phyloP scores from a whole-genome alignment of 2,113 vertebrate genomes.

The Coracopsis vasa region DNA sequence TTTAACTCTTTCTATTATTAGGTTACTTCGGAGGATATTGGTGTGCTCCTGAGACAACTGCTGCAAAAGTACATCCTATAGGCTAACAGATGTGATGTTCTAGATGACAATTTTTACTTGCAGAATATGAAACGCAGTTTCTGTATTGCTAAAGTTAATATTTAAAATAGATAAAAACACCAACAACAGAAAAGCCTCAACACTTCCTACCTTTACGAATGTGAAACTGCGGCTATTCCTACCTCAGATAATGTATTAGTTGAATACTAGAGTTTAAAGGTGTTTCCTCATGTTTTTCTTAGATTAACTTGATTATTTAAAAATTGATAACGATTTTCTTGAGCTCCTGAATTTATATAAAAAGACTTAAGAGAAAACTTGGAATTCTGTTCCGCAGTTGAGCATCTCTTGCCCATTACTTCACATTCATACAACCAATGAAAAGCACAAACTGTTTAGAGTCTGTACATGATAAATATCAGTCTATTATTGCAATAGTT shows the following conservation, averaged over 20 bases:
- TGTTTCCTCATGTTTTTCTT: not conserved
- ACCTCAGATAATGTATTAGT: not conserved
- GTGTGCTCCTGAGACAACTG: not conserved
- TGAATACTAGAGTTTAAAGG: not conserved
- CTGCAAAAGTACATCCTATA: not conserved
- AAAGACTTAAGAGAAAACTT: not conserved
- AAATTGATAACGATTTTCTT: not conserved
- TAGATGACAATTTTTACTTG: not conserved
- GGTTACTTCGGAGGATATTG: not conserved
- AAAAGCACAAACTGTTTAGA: not conserved
- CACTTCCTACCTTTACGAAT: not conserved
- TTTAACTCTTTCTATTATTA: not conserved
- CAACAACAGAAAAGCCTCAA: not conserved
- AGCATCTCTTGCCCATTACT: not conserved
- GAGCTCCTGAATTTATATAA: not conserved
- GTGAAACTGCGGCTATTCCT: not conserved
- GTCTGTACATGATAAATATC: not conserved
- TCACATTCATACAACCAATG: not conserved
- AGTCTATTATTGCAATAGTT: not conserved
- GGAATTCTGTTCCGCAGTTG: not conserved
- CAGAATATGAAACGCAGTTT: not conserved
- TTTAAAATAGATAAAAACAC: not conserved
- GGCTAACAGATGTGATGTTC: not conserved
- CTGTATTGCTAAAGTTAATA: not conserved
- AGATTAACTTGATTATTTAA: not conserved